Evolutionary conservation across 2,797 vertebrate species (phyloP).

Genomic region (Heterohyrax brucei): DNA sequence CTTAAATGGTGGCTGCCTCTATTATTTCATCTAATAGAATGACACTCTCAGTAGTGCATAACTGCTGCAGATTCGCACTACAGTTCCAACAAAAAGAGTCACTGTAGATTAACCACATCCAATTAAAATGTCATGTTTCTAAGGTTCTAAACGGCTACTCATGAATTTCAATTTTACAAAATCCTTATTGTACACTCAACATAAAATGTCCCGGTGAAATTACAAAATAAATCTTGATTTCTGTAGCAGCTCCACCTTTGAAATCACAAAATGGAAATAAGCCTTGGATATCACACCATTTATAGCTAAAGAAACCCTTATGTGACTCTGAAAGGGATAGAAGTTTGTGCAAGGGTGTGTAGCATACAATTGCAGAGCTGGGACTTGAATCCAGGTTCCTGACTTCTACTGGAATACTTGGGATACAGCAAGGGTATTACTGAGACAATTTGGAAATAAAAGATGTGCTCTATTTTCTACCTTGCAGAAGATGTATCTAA

Average conservation of each 20-base stretch:
- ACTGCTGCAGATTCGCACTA: too few species aligned
- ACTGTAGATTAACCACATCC: background rate
- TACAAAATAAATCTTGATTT: background rate
- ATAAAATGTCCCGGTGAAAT: background rate
- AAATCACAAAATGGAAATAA: background rate
- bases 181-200: background rate
- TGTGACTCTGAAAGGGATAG: background rate
- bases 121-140: background rate
- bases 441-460: background rate
- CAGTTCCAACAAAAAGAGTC: background rate
- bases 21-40: fast-evolving
- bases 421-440: too few species aligned
- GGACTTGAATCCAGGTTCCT: background rate
- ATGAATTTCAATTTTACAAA: background rate
- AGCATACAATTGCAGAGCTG: background rate
- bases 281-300: too few species aligned
- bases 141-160: background rate
- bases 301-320: background rate
- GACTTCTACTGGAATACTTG: too few species aligned
- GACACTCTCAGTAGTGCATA: fast-evolving
- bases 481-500: background rate
- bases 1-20: background rate
- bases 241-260: too few species aligned
- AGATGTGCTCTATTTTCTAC: background rate
- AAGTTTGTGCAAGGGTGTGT: too few species aligned